Evolutionary conservation across 2,113 vertebrate genomes (phyloP).

Genomic region (sheep (Ovis aries)): DNA sequence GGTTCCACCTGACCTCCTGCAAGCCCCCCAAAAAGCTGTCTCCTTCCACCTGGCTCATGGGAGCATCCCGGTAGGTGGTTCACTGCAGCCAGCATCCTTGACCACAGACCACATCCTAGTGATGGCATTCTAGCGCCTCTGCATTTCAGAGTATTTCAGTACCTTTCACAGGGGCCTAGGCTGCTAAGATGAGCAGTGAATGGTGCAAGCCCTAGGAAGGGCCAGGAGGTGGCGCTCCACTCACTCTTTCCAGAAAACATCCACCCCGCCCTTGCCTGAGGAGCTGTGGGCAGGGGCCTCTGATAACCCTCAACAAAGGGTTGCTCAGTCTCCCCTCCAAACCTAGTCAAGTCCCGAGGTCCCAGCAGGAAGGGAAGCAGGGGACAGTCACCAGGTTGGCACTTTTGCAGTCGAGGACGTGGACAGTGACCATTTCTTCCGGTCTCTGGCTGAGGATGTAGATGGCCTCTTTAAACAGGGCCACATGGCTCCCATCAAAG

Average conservation of each 20-base stretch:
- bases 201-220: neutral
- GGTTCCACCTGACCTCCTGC: neutral
- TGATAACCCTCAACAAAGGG: neutral
- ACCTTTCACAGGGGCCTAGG: neutral
- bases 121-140: neutral
- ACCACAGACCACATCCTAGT: neutral
- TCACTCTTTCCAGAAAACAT: neutral
- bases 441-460: slow-evolving; percentile 88
- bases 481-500: slow-evolving; percentile 90
- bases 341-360: neutral
- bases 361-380: neutral
- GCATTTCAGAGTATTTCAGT: neutral
- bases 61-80: neutral
- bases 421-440: slow-evolving; percentile 88
- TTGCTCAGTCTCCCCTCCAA: neutral
- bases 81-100: neutral
- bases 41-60: neutral
- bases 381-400: slow-evolving; percentile 78
- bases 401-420: slow-evolving; percentile 88
- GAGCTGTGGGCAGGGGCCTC: neutral
- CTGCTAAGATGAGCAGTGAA: neutral
- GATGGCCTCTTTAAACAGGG: slow-evolving; percentile 92
- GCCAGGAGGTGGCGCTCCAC: neutral
- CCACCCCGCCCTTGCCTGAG: neutral
- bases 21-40: neutral